A percentile compares a stretch with the other conserved stretches of the same genome.
These are phyloP conservation scores for Hycleus cichorii DNA, from an alignment of 1,140 invertebrate species.

Conservation along the genomic window DNA sequence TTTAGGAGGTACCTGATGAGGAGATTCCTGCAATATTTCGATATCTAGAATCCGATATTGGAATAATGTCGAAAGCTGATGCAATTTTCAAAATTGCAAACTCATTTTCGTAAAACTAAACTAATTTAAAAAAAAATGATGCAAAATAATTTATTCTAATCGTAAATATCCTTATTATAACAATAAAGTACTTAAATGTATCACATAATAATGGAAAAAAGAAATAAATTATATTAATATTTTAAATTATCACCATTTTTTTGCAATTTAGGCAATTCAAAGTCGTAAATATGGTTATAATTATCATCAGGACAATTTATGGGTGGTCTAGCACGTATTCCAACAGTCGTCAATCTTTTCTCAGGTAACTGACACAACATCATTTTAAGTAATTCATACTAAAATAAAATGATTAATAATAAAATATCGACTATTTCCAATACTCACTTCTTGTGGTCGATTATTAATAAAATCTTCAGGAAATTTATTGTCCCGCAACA, in stretches of 20 bases:
- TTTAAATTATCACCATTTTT: too few species aligned
- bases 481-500: slow-evolving; percentile 59
- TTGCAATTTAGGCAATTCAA: slow-evolving; percentile 5
- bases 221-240: too few species aligned
- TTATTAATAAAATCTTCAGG: slow-evolving; percentile 58
- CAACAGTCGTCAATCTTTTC: slow-evolving; percentile 66
- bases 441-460: slow-evolving; percentile 62
- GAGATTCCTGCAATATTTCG: slow-evolving; percentile 34
- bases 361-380: slow-evolving; percentile 70
- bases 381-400: slow-evolving; percentile 64
- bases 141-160: too few species aligned
- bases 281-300: slow-evolving; percentile 3
- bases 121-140: too few species aligned
- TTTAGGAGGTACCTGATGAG: slow-evolving; percentile 27
- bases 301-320: slow-evolving; percentile 18
- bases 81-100: slow-evolving; percentile 14
- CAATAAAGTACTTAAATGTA: too few species aligned
- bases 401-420: slow-evolving; percentile 37
- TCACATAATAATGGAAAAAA: too few species aligned
- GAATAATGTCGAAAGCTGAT: slow-evolving; percentile 27
- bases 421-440: slow-evolving; percentile 7
- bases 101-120: slow-evolving; percentile 2
- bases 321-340: slow-evolving; percentile 52
- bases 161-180: too few species aligned
- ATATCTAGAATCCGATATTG: slow-evolving; percentile 36